Evolutionary conservation across 2,113 vertebrate genomes (phyloP).

Genomic region (Nansenia antarctica): DNA sequence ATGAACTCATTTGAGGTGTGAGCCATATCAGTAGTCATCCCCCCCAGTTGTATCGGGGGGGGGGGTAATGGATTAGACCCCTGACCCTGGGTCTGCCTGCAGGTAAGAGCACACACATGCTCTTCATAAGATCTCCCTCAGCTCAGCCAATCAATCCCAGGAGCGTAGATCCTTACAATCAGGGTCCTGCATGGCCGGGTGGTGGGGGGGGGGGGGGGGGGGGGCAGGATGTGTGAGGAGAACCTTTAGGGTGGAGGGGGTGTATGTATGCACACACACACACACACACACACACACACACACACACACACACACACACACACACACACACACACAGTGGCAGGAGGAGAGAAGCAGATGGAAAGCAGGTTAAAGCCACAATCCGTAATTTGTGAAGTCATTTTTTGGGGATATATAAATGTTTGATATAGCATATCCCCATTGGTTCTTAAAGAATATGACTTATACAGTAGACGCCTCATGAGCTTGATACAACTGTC

Average conservation of each 20-base stretch:
- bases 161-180: slow-evolving; percentile 73
- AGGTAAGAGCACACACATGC: slow-evolving; percentile 78
- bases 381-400: too few species aligned
- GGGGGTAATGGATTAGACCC: slow-evolving; percentile 56
- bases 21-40: slow-evolving; percentile 58
- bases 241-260: not conserved
- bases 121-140: slow-evolving; percentile 81
- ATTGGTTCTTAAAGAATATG: not conserved
- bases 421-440: not conserved
- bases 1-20: slow-evolving; percentile 78
- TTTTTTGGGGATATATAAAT: too few species aligned
- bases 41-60: slow-evolving; percentile 10
- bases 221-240: slow-evolving; percentile 12
- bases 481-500: not conserved
- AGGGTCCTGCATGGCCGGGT: slow-evolving; percentile 58
- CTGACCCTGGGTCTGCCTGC: slow-evolving; percentile 67
- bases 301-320: slow-evolving; percentile 7
- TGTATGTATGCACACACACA: too few species aligned
- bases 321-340: not conserved
- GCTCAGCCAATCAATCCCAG: slow-evolving; percentile 66
- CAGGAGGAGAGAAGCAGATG: not conserved
- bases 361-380: not conserved
- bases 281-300: slow-evolving; percentile 12
- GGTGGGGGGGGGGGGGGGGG: slow-evolving; percentile 60
- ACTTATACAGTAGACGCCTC: not conserved